Conservation (phyloP, 2,797 vertebrate genomes). For the Liparis tanakae region DNA sequence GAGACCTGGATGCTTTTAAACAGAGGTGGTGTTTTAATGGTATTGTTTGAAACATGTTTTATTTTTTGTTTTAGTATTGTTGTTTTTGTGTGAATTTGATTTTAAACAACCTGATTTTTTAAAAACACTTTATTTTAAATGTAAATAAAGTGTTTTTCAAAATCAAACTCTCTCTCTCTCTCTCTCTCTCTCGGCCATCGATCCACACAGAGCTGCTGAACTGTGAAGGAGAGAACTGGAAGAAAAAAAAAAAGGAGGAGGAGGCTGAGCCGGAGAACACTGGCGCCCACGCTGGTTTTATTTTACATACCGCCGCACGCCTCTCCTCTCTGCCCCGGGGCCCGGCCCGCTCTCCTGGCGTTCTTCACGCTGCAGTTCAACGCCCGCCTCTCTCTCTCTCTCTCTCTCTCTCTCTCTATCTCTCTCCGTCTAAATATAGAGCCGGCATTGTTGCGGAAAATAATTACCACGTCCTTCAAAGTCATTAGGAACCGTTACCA, state of each 20-base stretch:
- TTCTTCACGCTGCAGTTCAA: slow-evolving; percentile 54
- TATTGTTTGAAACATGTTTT: too few relatives aligned
- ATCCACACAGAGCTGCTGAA: slow-evolving; percentile 42
- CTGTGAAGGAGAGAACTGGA: slow-evolving; percentile 7
- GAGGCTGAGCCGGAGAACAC: slow-evolving; percentile 50
- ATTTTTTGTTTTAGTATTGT: too few relatives aligned
- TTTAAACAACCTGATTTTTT: too few relatives aligned
- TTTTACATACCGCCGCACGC: slow-evolving; percentile 59
- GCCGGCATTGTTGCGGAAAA: slow-evolving; percentile 50
- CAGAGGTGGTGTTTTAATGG: too few relatives aligned
- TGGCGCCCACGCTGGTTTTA: slow-evolving; percentile 57
- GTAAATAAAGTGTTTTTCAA: too few relatives aligned
- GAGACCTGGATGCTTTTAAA: too few relatives aligned
- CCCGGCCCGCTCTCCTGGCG: slow-evolving; percentile 54
- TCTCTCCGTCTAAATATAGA: slow-evolving; percentile 71
- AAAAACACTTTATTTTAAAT: too few relatives aligned
- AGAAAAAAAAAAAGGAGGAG: slow-evolving; percentile 5
- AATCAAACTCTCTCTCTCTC: too few relatives aligned
- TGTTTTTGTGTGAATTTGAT: too few relatives aligned
- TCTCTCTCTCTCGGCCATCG: slow-evolving; percentile 34
- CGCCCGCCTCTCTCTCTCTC: slow-evolving; percentile 52
- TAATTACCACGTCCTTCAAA: slow-evolving; percentile 70
- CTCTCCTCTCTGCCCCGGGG: slow-evolving; percentile 68
- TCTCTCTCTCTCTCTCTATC: slow-evolving; percentile 40
- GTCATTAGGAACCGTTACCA: slow-evolving; percentile 68